These are phyloP conservation scores for Lutra lutra DNA, from an alignment of 2,797 vertebrate species.

Conservation along the genomic window DNA sequence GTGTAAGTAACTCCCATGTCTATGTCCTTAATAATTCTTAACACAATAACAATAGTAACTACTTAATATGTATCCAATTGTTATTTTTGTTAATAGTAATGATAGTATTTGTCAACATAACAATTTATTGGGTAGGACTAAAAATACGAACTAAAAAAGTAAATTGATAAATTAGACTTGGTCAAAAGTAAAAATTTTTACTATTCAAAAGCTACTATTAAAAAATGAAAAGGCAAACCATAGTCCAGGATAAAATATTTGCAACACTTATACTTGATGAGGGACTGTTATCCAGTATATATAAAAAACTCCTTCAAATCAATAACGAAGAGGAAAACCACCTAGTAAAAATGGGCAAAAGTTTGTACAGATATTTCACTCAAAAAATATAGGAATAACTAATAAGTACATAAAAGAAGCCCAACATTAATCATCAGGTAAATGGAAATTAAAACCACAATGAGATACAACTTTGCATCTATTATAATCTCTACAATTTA, in stretches of 20 bases:
- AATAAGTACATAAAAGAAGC: background rate
- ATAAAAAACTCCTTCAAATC: background rate
- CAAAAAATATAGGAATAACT: background rate
- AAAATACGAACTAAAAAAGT: background rate
- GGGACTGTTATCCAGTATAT: background rate
- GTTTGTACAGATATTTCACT: background rate
- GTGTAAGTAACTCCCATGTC: background rate
- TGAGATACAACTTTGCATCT: background rate
- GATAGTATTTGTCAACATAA: background rate
- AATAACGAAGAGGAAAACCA: background rate
- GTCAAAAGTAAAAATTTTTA: background rate
- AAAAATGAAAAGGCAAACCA: background rate
- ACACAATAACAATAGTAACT: background rate
- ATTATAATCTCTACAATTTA: background rate
- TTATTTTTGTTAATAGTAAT: background rate
- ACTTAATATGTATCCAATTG: background rate
- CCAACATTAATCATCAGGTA: background rate
- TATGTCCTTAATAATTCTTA: background rate
- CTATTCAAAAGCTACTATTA: background rate
- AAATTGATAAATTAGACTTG: background rate
- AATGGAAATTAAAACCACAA: conserved; percentile 38
- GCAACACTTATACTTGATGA: background rate
- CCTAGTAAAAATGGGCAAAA: background rate
- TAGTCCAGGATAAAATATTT: conserved; percentile 30
- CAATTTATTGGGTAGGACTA: background rate